Percentiles rank a stretch among this genome's conserved stretches.
Conservation (phyloP, 2,888 invertebrate species). For the Biston betularia region DNA sequence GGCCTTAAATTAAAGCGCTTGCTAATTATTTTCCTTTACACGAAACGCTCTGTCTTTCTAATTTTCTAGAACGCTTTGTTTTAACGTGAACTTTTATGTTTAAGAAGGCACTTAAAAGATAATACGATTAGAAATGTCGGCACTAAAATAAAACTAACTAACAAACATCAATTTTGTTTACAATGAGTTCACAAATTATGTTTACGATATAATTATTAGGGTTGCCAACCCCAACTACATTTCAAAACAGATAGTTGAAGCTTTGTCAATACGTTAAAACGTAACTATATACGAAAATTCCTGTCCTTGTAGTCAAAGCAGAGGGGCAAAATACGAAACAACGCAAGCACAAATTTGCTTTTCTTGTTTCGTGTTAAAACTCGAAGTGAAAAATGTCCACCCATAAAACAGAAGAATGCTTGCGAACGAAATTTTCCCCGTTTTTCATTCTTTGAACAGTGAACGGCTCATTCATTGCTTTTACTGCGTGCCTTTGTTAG, state of each 20-base stretch:
- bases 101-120: neutral
- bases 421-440: constrained; percentile 12
- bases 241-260: neutral
- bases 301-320: too few relatives aligned
- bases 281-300: neutral
- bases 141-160: neutral
- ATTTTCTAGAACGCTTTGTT: constrained; percentile 17
- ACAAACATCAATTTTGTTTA: neutral
- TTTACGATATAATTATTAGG: neutral
- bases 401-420: constrained; percentile 14
- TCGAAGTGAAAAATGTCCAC: constrained; percentile 20
- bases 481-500: constrained; percentile 13
- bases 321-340: neutral
- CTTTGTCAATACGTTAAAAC: neutral
- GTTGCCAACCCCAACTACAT: neutral
- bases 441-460: constrained; percentile 17
- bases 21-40: constrained; percentile 26
- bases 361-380: constrained; percentile 9
- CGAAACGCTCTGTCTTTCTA: constrained; percentile 26
- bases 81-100: constrained; percentile 10
- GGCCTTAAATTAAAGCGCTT: constrained; percentile 8
- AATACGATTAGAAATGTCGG: constrained; percentile 2
- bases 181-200: neutral
- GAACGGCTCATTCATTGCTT: constrained; percentile 13
- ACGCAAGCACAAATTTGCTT: constrained; percentile 1